phyloP scores from a whole-genome alignment of 2,888 invertebrate genomes.

The Zootermopsis nevadensis region DNA sequence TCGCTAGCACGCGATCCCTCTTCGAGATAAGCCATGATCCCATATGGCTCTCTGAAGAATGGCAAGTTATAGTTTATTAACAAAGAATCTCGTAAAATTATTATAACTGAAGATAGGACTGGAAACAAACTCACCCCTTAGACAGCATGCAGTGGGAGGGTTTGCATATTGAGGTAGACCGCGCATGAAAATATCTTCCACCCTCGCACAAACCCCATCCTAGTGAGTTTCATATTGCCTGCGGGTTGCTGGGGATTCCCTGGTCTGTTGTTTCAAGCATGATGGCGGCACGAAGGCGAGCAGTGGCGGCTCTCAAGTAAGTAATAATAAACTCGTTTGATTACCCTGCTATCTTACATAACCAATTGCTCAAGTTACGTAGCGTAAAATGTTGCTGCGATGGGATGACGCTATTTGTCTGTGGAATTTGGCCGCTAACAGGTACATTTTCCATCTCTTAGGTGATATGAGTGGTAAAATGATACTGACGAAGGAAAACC shows the following conservation, averaged over 20 bases:
- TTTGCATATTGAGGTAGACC: conserved; percentile 44
- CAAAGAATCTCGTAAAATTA: conserved; percentile 39
- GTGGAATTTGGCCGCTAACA: too few relatives aligned
- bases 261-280: conserved; percentile 23
- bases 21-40: background rate
- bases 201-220: conserved; percentile 24
- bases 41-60: conserved; percentile 20
- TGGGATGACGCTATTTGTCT: too few relatives aligned
- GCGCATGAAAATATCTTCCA: conserved; percentile 39
- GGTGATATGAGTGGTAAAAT: too few relatives aligned
- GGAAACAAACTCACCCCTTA: conserved; percentile 14
- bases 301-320: background rate
- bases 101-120: conserved; percentile 26
- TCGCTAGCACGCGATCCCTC: background rate
- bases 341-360: too few relatives aligned
- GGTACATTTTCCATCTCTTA: too few relatives aligned
- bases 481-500: too few relatives aligned
- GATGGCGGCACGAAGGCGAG: background rate
- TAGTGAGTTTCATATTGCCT: conserved; percentile 25
- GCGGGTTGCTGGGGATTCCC: conserved; percentile 4
- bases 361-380: too few relatives aligned
- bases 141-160: conserved; percentile 11
- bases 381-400: too few relatives aligned
- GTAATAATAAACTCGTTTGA: too few relatives aligned
- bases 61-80: conserved; percentile 34